phyloP scores from a whole-genome alignment of 2,113 vertebrate species.

The Gnathonemus echidnorhynchus region DNA sequence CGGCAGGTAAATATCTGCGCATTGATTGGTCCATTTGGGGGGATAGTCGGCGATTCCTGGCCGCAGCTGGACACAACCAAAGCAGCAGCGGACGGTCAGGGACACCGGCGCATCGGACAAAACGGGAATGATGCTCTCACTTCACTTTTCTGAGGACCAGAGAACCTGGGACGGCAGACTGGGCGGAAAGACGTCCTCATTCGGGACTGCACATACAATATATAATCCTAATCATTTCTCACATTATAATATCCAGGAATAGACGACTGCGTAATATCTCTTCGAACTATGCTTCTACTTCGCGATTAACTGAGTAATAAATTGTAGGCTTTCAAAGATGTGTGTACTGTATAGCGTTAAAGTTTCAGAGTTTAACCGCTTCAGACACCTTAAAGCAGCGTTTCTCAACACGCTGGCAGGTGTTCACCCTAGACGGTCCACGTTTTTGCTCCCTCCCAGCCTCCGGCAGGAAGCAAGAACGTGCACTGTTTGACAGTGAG shows the following conservation, averaged over 20 bases:
- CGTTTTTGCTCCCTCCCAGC: neutral
- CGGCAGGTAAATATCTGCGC: neutral
- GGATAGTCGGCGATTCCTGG: neutral
- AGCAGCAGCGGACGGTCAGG: neutral
- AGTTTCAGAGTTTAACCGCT: neutral
- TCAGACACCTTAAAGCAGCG: neutral
- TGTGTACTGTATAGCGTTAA: neutral
- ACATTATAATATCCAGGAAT: neutral
- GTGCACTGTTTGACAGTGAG: neutral
- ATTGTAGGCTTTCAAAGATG: neutral
- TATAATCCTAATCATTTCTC: neutral
- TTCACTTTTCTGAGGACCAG: neutral
- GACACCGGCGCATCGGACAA: neutral
- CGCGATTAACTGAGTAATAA: neutral
- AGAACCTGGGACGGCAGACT: neutral
- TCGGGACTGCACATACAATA: neutral
- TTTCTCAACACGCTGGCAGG: neutral
- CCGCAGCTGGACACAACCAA: neutral
- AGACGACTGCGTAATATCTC: neutral
- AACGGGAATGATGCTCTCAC: neutral
- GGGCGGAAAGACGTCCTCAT: neutral
- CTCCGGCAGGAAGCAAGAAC: neutral
- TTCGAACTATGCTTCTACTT: neutral
- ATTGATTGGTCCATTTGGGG: slow-evolving; percentile 1
- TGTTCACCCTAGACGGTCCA: neutral